A percentile compares a stretch with the other conserved stretches of the same genome.
These are phyloP conservation scores for Gallinago undulata DNA, from an alignment of 2,113 vertebrate genomes.

Conservation along the genomic window DNA sequence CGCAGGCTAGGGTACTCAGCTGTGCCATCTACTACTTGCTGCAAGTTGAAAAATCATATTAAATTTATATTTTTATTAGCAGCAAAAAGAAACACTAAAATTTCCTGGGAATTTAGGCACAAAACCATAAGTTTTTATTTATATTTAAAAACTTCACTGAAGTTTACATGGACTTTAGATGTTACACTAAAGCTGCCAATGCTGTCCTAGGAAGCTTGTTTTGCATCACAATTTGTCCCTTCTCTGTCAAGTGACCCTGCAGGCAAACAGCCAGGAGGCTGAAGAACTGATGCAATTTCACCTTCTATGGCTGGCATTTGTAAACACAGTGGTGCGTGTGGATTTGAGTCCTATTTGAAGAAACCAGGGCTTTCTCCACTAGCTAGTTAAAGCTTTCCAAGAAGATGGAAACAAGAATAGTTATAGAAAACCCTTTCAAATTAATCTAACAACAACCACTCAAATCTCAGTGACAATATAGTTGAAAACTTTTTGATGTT, in stretches of 20 bases:
- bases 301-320: background rate
- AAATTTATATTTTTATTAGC: background rate
- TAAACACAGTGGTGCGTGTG: background rate
- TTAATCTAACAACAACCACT: background rate
- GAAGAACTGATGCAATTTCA: background rate
- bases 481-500: background rate
- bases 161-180: background rate
- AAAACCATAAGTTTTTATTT: background rate
- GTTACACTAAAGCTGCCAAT: background rate
- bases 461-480: background rate
- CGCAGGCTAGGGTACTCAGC: background rate
- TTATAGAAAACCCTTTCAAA: background rate
- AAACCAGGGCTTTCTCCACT: background rate
- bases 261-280: background rate
- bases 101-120: background rate
- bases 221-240: background rate
- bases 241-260: background rate
- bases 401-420: background rate
- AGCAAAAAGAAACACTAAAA: background rate
- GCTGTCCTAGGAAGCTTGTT: background rate
- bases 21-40: background rate
- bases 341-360: background rate
- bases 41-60: background rate
- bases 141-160: background rate
- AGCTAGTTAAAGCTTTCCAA: background rate